These are phyloP conservation scores for Epistrophe eligans DNA, from an alignment of 2,888 invertebrate species.

Conservation along the genomic window DNA sequence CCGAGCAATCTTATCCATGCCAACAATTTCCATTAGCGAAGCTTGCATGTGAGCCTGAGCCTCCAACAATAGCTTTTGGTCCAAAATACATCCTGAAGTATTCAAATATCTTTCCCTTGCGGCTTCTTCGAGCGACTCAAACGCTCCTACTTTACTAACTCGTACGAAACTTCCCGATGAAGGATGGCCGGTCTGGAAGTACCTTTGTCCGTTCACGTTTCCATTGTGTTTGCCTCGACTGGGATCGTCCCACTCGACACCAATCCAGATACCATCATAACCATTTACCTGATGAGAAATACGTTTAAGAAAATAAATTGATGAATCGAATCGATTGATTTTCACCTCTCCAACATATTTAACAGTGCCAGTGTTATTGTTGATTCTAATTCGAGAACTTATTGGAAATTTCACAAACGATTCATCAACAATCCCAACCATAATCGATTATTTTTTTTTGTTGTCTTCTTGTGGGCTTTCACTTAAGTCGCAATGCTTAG, in stretches of 20 bases:
- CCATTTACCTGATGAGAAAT: conserved; percentile 85
- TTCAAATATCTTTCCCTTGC: conserved; percentile 88
- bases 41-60: conserved; percentile 91
- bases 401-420: conserved; percentile 82
- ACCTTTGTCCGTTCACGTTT: conserved; percentile 90
- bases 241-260: conserved; percentile 98
- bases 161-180: conserved; percentile 95
- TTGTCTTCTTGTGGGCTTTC: neutral
- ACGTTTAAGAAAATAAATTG: conserved; percentile 4
- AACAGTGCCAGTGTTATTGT: conserved; percentile 86
- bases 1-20: conserved; percentile 92
- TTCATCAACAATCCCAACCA: conserved; percentile 83
- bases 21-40: conserved; percentile 94
- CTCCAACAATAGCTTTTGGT: conserved; percentile 86
- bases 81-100: conserved; percentile 84
- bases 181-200: conserved; percentile 91
- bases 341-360: conserved; percentile 89
- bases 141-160: conserved; percentile 90
- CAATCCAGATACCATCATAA: conserved; percentile 92
- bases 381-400: conserved; percentile 82
- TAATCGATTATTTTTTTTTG: conserved; percentile 74
- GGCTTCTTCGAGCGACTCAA: conserved; percentile 90
- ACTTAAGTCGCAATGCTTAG: neutral
- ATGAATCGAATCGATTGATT: conserved; percentile 77
- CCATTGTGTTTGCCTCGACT: conserved; percentile 97